Evolutionary conservation across 2,888 invertebrate genomes (phyloP), one percentile per base, ranked within the genome.

Genomic region (Phasia obesa): DNA sequence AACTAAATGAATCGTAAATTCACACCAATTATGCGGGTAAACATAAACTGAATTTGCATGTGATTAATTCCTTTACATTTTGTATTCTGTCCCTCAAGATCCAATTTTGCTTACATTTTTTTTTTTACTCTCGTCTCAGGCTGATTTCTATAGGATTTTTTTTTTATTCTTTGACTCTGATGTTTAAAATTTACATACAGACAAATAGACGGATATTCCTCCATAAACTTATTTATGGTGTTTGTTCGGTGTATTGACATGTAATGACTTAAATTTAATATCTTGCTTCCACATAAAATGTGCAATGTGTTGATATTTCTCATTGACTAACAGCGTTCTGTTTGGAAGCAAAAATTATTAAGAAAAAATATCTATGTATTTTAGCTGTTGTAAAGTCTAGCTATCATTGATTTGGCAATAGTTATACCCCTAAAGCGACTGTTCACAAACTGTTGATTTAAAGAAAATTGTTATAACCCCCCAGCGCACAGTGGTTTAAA

Each of bases 1-100:
- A 83, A 85, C 86, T 89, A 89, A 90, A 90, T 90, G 89, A 90
- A 90, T 89, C 89, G 89, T 88, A 89, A 90, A 90, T 90, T 89
- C 88, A 89, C 88, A 89, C 87, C 90, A 90, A 90, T 90, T 90
- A 90, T 89, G 89, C 87, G 89, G 88, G 86, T 89, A 90, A 89
- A 87, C 86, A 87, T 86, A 84, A 85, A 85, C 84, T 83, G 82
- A 89, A 90, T 90, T 89, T 90, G 88, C 88, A 89, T 89, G 86
- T 81, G 84, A 85, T 85, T 85, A 85, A 84, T 81, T 84, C 59
- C 23, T 23, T 60, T 70, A 53, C 53, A 59, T 51, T 65, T 77
- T 65, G 55, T 53, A 51, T 25, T 59, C 51, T 77, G 47, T 35
- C 17, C 38, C 31, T 81, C 42, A 13, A 55, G 57, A 65, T 59